A percentile compares a stretch with the other conserved stretches of the same genome.
Evolutionary conservation across 2,888 invertebrate species (phyloP).

Genomic region (Therioaphis trifolii): DNA sequence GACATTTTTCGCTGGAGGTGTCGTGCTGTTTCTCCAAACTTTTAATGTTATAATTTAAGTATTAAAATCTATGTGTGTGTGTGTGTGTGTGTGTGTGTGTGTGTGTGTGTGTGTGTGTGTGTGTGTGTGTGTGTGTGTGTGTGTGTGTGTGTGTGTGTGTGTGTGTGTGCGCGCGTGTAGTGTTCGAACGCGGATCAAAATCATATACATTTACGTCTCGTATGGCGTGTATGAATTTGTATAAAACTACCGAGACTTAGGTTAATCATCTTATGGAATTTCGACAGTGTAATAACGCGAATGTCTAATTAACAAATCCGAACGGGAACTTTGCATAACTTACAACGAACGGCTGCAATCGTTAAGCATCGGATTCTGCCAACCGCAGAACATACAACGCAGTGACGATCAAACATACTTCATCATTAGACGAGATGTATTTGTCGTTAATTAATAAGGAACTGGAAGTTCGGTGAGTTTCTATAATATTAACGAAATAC

Average conservation of each 20-base stretch:
- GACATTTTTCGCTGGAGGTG: no score
- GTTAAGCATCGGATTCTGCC: slow-evolving; percentile 48
- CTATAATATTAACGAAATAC: slow-evolving; percentile 25
- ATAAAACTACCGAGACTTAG: background rate
- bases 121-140: no score
- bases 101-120: no score
- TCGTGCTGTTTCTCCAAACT: no score
- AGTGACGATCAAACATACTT: slow-evolving; percentile 56
- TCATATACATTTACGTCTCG: no score
- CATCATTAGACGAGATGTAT: slow-evolving; percentile 40
- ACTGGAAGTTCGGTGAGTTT: slow-evolving; percentile 20
- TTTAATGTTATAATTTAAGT: no score
- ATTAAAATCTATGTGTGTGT: no score
- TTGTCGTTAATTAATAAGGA: slow-evolving; percentile 57
- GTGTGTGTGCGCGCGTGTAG: no score
- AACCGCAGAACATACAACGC: slow-evolving; percentile 42
- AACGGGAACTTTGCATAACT: slow-evolving; percentile 47
- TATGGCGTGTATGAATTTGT: background rate
- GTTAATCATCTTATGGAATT: background rate
- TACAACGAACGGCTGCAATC: slow-evolving; percentile 37
- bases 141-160: no score
- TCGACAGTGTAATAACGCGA: background rate
- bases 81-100: no score
- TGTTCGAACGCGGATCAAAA: no score
- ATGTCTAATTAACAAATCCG: slow-evolving; percentile 53